Evolutionary conservation across 2,888 invertebrate genomes (phyloP).

Genomic region (Sicus ferrugineus): DNA sequence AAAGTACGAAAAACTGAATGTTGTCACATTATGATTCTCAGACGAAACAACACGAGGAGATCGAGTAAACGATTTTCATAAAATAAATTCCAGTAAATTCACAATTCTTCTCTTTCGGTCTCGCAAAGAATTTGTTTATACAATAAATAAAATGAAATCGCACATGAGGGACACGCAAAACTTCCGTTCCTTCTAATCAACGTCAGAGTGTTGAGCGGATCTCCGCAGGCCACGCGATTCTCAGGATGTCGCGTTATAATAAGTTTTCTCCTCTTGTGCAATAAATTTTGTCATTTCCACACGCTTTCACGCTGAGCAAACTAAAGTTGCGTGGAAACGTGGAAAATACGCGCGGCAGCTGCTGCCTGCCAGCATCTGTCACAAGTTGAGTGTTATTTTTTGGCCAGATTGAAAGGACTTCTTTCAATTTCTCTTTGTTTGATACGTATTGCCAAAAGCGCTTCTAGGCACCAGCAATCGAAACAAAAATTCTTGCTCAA

Average conservation of each 20-base stretch:
- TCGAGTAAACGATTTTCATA: too few relatives aligned
- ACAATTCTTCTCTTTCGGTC: neutral
- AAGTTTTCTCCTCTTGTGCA: neutral
- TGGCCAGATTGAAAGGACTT: constrained; percentile 22
- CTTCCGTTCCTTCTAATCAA: constrained; percentile 10
- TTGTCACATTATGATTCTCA: neutral
- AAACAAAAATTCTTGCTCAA: neutral
- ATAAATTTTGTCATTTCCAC: constrained; percentile 23
- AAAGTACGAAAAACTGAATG: neutral
- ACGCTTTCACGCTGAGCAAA: neutral
- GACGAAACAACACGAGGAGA: neutral
- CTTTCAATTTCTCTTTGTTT: neutral
- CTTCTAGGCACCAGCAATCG: neutral
- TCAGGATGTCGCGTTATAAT: neutral
- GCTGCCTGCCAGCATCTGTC: neutral
- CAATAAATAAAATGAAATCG: constrained; percentile 11
- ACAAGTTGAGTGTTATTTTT: constrained; percentile 15
- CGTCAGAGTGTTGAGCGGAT: neutral
- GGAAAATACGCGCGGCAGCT: neutral
- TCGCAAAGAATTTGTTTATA: constrained; percentile 8
- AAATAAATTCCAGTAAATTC: constrained; percentile 1
- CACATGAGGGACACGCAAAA: neutral
- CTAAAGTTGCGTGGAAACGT: neutral
- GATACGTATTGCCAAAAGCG: constrained; percentile 2
- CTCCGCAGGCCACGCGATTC: neutral